Evolutionary conservation across 2,888 invertebrate species (phyloP).

Genomic region (Drosophila putrida): DNA sequence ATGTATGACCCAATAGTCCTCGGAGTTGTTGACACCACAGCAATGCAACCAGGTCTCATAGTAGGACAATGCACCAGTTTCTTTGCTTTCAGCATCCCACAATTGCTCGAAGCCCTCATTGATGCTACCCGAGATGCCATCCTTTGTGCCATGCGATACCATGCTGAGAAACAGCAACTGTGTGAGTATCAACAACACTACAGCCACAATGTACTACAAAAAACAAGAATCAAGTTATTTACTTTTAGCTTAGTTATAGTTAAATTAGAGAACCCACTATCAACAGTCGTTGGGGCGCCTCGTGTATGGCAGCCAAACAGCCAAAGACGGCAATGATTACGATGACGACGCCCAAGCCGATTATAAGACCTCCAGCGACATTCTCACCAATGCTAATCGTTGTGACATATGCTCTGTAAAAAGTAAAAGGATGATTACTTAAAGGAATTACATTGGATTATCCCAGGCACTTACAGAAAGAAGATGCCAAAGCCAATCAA

Average conservation of each 20-base stretch:
- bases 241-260: background rate
- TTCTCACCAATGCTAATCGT: conserved; percentile 81
- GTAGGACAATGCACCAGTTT: conserved; percentile 75
- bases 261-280: conserved; percentile 60
- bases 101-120: conserved; percentile 76
- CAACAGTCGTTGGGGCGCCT: conserved; percentile 69
- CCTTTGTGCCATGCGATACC: conserved; percentile 81
- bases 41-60: conserved; percentile 82
- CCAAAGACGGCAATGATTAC: conserved; percentile 77
- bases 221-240: background rate
- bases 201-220: conserved; percentile 65
- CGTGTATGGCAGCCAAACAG: conserved; percentile 79
- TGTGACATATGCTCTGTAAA: conserved; percentile 46
- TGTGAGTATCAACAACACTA: conserved; percentile 69
- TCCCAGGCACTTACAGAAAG: conserved; percentile 68
- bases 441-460: background rate
- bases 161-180: conserved; percentile 81
- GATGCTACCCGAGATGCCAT: conserved; percentile 81
- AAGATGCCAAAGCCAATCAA: conserved; percentile 80
- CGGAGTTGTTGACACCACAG: conserved; percentile 78
- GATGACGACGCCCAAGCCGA: conserved; percentile 73
- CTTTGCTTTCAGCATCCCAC: conserved; percentile 73
- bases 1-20: conserved; percentile 74
- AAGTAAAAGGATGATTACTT: background rate
- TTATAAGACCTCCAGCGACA: conserved; percentile 79